Evolutionary conservation across 2,113 vertebrate species (phyloP).

Genomic region (Barnardius zonarius): DNA sequence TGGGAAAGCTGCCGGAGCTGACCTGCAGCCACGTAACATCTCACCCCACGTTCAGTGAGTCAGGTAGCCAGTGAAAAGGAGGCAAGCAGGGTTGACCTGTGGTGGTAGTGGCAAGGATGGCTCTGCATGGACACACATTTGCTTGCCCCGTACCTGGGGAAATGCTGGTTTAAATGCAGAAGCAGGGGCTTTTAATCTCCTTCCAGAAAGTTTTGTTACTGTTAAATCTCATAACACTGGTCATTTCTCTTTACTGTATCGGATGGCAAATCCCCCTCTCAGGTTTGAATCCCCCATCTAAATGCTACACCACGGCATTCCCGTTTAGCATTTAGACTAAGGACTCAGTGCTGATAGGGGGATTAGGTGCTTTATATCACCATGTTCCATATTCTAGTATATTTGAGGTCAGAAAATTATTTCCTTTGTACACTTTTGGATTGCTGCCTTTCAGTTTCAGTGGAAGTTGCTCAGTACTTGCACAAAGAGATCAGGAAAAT

Average conservation of each 20-base stretch:
- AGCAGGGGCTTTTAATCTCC: background rate
- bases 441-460: background rate
- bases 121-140: background rate
- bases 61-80: too few relatives aligned
- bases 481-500: background rate
- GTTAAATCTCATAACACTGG: background rate
- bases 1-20: background rate
- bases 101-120: accelerated
- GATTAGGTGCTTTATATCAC: background rate
- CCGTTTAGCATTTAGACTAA: background rate
- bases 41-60: too few relatives aligned
- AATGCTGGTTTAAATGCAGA: background rate
- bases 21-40: background rate
- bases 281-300: background rate
- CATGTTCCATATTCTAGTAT: background rate
- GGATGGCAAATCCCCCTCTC: background rate
- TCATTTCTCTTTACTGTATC: background rate
- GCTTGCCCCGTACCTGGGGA: background rate
- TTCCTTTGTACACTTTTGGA: background rate
- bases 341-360: background rate
- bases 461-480: background rate
- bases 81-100: background rate
- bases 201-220: background rate
- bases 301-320: background rate
- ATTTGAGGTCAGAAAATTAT: background rate